Evolutionary conservation across 1,140 invertebrate species (phyloP), one percentile per base, ranked within the genome.

Genomic region (Trichonephila inaurata): DNA sequence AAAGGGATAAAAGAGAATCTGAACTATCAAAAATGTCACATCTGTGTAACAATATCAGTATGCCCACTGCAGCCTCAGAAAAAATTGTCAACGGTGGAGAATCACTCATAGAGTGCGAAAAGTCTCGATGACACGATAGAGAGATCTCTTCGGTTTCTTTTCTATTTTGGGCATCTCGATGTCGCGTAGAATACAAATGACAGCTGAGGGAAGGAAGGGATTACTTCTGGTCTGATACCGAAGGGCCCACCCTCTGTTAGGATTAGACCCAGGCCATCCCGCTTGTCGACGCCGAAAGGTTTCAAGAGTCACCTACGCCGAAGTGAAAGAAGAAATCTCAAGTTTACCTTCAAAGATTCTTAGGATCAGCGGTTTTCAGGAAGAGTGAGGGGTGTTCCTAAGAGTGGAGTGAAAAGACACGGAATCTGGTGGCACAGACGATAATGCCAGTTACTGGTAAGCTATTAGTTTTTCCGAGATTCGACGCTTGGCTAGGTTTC

Each of bases 141-240:
- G 28, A 24, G 28, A 28, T 85, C 44, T 24, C 82, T n/a, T 85
- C 14, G 58, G 51, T 19, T 51, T 85, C 18, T 58, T 19, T 85
- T 85, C 58, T 85, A 85, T 58, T 51, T 77, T 60, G n/a, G 58
- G 81, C 81, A 82, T 24, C 33, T 12, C n/a, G 24, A 21, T 12
- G 58, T 58, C 44, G 58, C 19, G 82, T 44, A 60, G 82, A 58
- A 60, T 58, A 51, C 58, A n/a, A 85, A 60, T 85, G 58, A 58
- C 44, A 58, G n/a, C 21, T 21, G 21, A 58, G 21, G 82, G 82
- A 60, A 85, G 58, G 82, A 58, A 85, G 82, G 82, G 82, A 85
- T 85, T 85, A 85, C 44, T 85, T 51, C 44, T 85, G 44, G 21
- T 60, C 82, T 85, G 82, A 85, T 85, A 85, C 28, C 40, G 82